These are phyloP conservation scores for Rhombomys opimus DNA, from an alignment of 2,113 vertebrate genomes.

Conservation along the genomic window DNA sequence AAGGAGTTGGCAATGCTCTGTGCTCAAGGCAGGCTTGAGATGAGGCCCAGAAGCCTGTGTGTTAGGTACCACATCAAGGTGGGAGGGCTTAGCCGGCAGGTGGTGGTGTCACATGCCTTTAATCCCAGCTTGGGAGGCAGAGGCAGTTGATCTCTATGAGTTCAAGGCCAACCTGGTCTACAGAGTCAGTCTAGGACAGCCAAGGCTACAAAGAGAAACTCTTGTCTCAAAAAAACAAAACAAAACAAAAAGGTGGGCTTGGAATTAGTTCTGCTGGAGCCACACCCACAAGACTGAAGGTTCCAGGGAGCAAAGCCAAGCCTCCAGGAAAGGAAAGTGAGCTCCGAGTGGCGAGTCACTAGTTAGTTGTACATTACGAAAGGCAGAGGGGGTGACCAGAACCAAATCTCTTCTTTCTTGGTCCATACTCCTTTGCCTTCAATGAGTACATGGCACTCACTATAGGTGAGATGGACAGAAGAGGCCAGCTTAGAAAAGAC, in stretches of 20 bases:
- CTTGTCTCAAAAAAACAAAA: too few relatives aligned
- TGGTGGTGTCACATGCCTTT: too few relatives aligned
- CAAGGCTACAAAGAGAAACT: too few relatives aligned
- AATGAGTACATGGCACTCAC: background rate
- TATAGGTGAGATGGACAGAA: background rate
- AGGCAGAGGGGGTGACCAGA: background rate
- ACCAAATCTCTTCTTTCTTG: background rate
- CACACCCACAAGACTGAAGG: background rate
- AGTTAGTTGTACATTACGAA: background rate
- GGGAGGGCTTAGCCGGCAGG: background rate
- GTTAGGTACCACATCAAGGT: background rate
- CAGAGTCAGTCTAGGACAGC: too few relatives aligned
- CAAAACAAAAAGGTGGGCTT: background rate
- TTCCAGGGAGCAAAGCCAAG: background rate
- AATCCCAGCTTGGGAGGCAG: too few relatives aligned
- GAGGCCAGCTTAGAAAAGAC: background rate
- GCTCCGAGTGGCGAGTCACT: background rate
- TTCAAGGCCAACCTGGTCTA: too few relatives aligned
- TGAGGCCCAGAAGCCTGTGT: background rate
- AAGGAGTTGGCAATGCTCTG: background rate
- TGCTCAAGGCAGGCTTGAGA: background rate
- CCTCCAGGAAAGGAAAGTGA: background rate
- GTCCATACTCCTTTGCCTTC: slow-evolving; percentile 1
- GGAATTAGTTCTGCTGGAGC: background rate
- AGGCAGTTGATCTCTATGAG: too few relatives aligned